Evolutionary conservation across 1,140 invertebrate genomes (phyloP).

Genomic region (Micrasema minimum): DNA sequence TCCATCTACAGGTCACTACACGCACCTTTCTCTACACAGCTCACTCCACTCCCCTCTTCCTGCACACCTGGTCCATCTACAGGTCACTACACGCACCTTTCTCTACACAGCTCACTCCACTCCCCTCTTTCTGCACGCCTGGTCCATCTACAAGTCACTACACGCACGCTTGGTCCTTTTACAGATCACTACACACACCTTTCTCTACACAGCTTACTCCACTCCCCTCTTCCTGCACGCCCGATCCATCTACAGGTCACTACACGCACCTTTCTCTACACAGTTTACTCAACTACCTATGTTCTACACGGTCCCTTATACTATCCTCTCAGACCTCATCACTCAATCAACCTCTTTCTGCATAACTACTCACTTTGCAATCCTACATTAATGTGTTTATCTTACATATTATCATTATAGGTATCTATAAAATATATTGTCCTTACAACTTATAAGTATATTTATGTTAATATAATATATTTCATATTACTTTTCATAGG

Average conservation of each 20-base stretch:
- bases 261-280: neutral
- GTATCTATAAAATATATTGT: no score
- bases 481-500: constrained; percentile 65
- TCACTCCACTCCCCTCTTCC: constrained; percentile 74
- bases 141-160: neutral
- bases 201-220: neutral
- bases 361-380: no score
- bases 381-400: no score
- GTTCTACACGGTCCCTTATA: neutral
- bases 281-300: neutral
- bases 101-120: neutral
- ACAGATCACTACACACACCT: constrained; percentile 70
- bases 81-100: constrained; percentile 65
- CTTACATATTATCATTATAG: no score
- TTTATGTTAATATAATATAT: no score
- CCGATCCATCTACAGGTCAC: constrained; percentile 92
- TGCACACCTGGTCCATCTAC: constrained; percentile 96
- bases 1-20: constrained; percentile 85
- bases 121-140: constrained; percentile 1
- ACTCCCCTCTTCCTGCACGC: neutral
- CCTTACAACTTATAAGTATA: neutral
- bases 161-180: constrained; percentile 77
- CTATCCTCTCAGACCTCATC: neutral
- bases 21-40: constrained; percentile 74
- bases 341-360: neutral